Base-by-base conservation (phyloP, 1,140 invertebrate species). In the Carcinoscorpius rotundicauda region DNA sequence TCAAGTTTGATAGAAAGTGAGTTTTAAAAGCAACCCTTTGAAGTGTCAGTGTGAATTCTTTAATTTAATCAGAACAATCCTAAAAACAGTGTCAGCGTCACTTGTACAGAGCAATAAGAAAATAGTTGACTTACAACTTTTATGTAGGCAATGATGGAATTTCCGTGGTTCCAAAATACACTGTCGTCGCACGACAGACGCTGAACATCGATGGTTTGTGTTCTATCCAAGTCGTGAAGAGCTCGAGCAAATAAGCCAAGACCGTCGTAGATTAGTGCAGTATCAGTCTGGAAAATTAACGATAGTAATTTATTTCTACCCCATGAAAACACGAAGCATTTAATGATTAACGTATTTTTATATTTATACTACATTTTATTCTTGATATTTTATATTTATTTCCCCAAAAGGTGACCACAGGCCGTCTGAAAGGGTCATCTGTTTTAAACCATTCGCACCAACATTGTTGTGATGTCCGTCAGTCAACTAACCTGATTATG, bases 131-230 rank as follows among this genome's bases (percentile, higher is more conserved):
- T 85, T 78, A 94, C 93, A 71, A 93, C 88, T 83, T 93, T 95
- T 91, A 98, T 97, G 74, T 96, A 97, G 81, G 97, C 97, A 66
- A 97, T 91, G 51, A 98, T 82, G 70, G 89, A 93, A 76, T 91
- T 91, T 59, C 94, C 94, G 74, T 96, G 89, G 9, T 87, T 86
- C 51, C 71, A 73, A 0, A 91, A 91, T 73, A 93, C 87, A 50
- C 57, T 63, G 56, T 60, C 65, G 49, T 64, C 64, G 62, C 71
- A 72, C 49, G 70, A 69, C n/a, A 71, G 65, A 49, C 65, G 50
- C 61, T 61, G 63, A 29, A 70, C 65, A 6, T 72, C 58, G 9
- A 72, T 68, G 8, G 70, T 63, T 76, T 94, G 89, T 58, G 88
- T 91, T 51, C 86, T 85, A 77, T 95, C 91, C 68, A 96, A 80